Evolutionary conservation across 2,113 vertebrate species (phyloP), one percentile per base, ranked within the genome.

Genomic region (Cynopterus brachyotis): DNA sequence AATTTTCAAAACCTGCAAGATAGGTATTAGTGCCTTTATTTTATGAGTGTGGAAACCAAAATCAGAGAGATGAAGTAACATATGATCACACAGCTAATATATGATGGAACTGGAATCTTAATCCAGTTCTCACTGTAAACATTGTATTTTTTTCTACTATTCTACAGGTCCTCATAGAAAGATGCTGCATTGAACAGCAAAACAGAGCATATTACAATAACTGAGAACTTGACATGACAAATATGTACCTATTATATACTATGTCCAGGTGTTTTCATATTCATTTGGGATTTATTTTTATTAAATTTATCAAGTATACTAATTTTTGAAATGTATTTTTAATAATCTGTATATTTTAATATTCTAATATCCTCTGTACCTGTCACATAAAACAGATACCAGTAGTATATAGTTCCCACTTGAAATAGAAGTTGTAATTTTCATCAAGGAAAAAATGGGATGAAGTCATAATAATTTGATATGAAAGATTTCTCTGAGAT

Each of bases 381-480:
- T n/a, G 3, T 64, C 80, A 67, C 7, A 75, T 30, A 47, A 78
- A 92, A 88, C 16, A 84, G 22, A n/a, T 57, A 42, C 19, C n/a
- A 24, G 26, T 12, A 32, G 32, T 69, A 47, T 30, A 64, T 28
- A 60, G 22, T n/a, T 87, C 47, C 22, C 40, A 91, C 10, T 79
- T n/a, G 22, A 66, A 95, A 89, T 50, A 42, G 73, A 78, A 73
- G 17, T 75, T 82, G 37, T 26, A 85, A 59, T 28, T 91, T 93
- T 93, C 17, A 67, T n/a, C 42, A 93, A 84, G 57, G 45, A 94
- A 88, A 69, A 96, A 96, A 19, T 16, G 20, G 40, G 64, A 67
- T 70, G 45, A n/a, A 67, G 13, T 45, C 32, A 20, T 86, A 50
- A 69, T 81, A 47, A 32, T 92, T 62, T 45, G 32, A 92, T 50